Conservation (phyloP, 2,797 vertebrate genomes). For the Betta splendens region DNA sequence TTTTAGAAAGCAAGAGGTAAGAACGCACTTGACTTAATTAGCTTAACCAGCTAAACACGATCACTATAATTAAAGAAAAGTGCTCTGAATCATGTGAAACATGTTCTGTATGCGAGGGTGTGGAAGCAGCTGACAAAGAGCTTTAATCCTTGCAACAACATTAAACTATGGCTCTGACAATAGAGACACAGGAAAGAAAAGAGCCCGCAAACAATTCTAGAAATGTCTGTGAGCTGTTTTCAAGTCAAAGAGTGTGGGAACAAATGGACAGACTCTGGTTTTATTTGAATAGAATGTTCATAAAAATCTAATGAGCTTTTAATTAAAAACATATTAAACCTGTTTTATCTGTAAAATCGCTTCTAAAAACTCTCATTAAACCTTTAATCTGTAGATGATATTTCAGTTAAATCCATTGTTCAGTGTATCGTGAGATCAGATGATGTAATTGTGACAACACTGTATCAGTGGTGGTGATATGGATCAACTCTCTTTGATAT, state of each 20-base stretch:
- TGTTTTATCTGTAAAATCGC: neutral
- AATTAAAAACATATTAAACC: no score
- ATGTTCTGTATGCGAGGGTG: neutral
- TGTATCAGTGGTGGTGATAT: neutral
- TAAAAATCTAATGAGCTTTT: no score
- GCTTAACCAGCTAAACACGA: no score
- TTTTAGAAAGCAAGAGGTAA: slow-evolving; percentile 51
- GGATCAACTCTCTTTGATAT: neutral
- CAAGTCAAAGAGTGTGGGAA: slow-evolving; percentile 15
- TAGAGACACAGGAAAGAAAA: neutral
- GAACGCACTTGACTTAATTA: neutral
- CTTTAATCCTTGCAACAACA: neutral
- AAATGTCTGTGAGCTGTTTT: neutral
- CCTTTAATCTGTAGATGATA: neutral
- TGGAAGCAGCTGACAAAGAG: neutral
- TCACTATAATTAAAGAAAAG: no score
- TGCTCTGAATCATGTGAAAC: neutral
- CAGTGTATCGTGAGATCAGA: neutral
- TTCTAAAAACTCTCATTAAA: no score
- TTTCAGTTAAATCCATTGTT: no score
- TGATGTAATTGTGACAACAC: neutral
- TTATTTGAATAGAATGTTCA: neutral
- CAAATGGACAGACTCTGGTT: neutral
- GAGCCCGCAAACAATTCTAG: neutral
- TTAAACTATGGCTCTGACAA: neutral